Evolutionary conservation across 2,113 vertebrate genomes (phyloP), one percentile per base, ranked within the genome.

Genomic region (Marmota monax): DNA sequence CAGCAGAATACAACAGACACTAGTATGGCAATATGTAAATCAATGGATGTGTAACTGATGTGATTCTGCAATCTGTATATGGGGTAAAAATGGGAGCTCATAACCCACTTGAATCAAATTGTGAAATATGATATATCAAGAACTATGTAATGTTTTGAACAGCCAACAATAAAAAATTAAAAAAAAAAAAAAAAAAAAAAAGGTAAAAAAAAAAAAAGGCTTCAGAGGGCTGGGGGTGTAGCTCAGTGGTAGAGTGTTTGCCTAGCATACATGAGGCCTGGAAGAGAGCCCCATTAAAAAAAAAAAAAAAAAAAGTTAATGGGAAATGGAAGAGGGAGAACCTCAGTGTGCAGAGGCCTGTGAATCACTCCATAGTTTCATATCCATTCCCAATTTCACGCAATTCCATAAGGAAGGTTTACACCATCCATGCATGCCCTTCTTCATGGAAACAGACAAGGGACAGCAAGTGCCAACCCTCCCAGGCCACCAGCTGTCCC

Each of bases 381-480:
- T 39, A 29, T 53, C 20, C 22, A 22, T 23, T 70, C 84, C 25
- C 34, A 18, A 2, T 51, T 73, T 45, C 77, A 32, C 23, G 5
- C 27, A 18, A 1, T 42, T 73, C n/a, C 77, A n/a, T 32, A 22
- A 53, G 69, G 51, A 63, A 92, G 91, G 48, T 58, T 27, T 42
- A 65, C 0, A 11, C 13, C 48, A 53, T 1, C 29, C 11, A 34
- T 12, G 25, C 48, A 34, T 58, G 22, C 77, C 39, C 73, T 32
- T 23, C 27, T 0, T 11, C 27, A 3, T 0, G 4, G 25, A 48
- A 34, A 86, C 7, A 42, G 69, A 9, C 2, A 20, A 29, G 18
- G 25, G 17, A 17, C 45, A 72, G 18, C 88, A 48, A 34, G 42
- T 2, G 16, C 17, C 37, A 63, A 48, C 25, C 3, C 8, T 18